A percentile compares a stretch with the other conserved stretches of the same genome.
phyloP scores from a whole-genome alignment of 2,797 vertebrate species.

The Epinephelus malabaricus region DNA sequence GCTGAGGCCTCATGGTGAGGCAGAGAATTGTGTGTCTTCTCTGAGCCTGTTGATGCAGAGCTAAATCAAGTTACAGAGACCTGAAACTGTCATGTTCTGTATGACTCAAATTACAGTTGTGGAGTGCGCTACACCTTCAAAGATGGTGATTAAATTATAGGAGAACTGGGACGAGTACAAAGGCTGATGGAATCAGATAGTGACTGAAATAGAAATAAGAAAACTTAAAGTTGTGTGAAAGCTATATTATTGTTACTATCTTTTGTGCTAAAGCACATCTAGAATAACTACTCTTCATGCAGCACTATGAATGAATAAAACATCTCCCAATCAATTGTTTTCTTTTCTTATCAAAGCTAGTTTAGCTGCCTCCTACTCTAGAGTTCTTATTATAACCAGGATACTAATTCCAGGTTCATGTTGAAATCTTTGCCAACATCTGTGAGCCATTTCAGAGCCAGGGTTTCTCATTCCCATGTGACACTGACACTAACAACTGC shows the following conservation, averaged over 20 bases:
- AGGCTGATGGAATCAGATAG: constrained; percentile 45
- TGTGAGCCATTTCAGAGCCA: background rate
- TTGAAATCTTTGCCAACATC: constrained; percentile 1
- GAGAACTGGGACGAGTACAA: constrained; percentile 41
- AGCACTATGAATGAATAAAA: background rate
- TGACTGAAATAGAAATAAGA: constrained; percentile 39
- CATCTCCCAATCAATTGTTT: background rate
- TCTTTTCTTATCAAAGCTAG: background rate
- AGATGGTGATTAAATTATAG: constrained; percentile 46
- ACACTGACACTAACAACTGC: constrained; percentile 4
- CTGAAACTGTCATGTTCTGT: constrained; percentile 56
- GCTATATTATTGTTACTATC: background rate
- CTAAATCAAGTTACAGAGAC: constrained; percentile 59
- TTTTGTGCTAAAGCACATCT: background rate
- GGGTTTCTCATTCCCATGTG: background rate
- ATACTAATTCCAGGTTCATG: constrained; percentile 1
- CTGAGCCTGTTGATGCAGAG: constrained; percentile 26
- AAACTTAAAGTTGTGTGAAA: background rate
- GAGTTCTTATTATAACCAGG: background rate
- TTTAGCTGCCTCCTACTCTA: background rate
- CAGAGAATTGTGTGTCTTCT: constrained; percentile 1
- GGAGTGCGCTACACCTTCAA: constrained; percentile 45
- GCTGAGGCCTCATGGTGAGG: background rate
- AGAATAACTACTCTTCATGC: background rate
- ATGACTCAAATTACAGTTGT: constrained; percentile 41